These are phyloP conservation scores for Lontra canadensis DNA, from an alignment of 2,113 vertebrate species.

Conservation along the genomic window DNA sequence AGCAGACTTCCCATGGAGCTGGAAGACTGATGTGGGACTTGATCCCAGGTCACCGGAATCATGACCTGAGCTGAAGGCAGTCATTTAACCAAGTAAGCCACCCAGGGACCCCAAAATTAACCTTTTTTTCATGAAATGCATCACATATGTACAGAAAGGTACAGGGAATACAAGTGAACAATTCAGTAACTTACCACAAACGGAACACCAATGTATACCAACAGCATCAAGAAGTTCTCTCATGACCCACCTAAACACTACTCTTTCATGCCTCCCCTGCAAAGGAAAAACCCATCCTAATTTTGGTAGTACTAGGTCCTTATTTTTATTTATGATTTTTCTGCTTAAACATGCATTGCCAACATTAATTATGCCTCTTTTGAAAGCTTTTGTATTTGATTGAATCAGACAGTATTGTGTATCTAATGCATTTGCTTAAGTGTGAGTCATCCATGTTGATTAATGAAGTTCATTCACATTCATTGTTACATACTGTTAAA, in stretches of 20 bases:
- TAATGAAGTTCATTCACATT: not conserved
- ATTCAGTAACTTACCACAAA: not conserved
- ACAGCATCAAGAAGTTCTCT: not conserved
- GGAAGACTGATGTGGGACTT: too few relatives aligned
- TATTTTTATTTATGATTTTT: slow-evolving; percentile 10
- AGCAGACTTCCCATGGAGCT: too few relatives aligned
- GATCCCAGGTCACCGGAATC: too few relatives aligned
- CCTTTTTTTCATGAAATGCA: not conserved
- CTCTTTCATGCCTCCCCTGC: not conserved
- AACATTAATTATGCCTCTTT: not conserved
- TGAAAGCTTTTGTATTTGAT: not conserved
- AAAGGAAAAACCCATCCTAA: not conserved
- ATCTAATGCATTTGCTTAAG: not conserved
- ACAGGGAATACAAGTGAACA: not conserved
- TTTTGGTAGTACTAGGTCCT: not conserved
- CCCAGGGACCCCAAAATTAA: not conserved
- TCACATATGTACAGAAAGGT: not conserved
- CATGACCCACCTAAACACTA: not conserved
- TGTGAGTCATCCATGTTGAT: not conserved
- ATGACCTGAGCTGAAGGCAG: too few relatives aligned
- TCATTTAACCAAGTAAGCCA: too few relatives aligned
- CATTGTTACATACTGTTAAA: slow-evolving; percentile 11
- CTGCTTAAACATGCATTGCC: not conserved
- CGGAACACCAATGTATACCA: not conserved
- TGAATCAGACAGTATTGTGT: not conserved